A percentile compares a stretch with the other conserved stretches of the same genome.
phyloP scores from a whole-genome alignment of 2,888 invertebrate genomes.

The Hypercompe scribonia region DNA sequence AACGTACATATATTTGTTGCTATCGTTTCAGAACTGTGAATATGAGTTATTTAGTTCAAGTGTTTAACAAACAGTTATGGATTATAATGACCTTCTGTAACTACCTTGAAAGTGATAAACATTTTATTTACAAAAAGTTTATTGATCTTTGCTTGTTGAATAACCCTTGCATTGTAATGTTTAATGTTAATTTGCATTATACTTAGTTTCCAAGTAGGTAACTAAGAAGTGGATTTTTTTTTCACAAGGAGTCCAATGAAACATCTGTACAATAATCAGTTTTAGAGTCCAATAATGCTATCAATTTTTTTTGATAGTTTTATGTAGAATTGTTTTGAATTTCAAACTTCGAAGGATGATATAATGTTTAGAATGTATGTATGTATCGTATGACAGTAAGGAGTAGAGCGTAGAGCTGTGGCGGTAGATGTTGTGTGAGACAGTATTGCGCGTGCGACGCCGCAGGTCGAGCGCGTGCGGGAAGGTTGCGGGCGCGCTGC shows the following conservation, averaged over 20 bases:
- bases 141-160: not conserved
- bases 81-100: not conserved
- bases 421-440: constrained; percentile 70
- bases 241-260: not conserved
- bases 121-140: not conserved
- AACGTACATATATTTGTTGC: not conserved
- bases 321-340: not conserved
- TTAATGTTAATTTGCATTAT: not conserved
- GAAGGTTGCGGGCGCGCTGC: constrained; percentile 74
- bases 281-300: not conserved
- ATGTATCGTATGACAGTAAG: constrained; percentile 71
- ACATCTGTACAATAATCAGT: not conserved
- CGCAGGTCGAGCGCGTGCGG: constrained; percentile 65
- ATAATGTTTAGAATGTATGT: constrained; percentile 60
- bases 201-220: not conserved
- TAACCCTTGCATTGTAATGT: not conserved
- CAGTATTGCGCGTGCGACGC: constrained; percentile 76
- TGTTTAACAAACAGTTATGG: not conserved
- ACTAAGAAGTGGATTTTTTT: no score
- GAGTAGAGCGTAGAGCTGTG: constrained; percentile 73
- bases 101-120: not conserved
- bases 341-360: not conserved
- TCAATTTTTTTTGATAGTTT: not conserved
- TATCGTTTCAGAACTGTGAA: not conserved
- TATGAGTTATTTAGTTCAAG: not conserved